Conservation (phyloP, 1,140 invertebrate species). For the Chymomyza costata region DNA sequence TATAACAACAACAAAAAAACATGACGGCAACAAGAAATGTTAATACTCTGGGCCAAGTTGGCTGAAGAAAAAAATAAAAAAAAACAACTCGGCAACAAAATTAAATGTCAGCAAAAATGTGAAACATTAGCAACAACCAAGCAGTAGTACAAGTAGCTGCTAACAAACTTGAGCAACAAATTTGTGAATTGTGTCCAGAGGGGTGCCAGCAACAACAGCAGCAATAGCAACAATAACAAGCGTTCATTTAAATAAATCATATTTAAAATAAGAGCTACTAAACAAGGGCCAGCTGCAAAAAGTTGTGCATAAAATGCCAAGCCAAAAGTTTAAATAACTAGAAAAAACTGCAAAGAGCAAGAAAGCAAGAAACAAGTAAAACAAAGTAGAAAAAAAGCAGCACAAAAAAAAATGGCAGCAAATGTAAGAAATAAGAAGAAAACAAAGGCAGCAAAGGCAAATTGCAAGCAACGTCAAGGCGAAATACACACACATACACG, state of each 20-base stretch:
- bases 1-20: slow-evolving; percentile 49
- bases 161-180: not conserved
- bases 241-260: slow-evolving; percentile 37
- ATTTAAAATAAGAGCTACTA: slow-evolving; percentile 18
- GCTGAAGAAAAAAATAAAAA: no score
- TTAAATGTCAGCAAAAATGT: slow-evolving; percentile 37
- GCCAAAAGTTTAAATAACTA: slow-evolving; percentile 34
- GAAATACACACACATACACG: slow-evolving; percentile 25
- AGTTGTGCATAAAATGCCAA: slow-evolving; percentile 30
- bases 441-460: slow-evolving; percentile 5
- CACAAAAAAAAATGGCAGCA: slow-evolving; percentile 11
- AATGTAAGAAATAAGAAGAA: slow-evolving; percentile 7
- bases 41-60: slow-evolving; percentile 12
- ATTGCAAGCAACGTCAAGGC: slow-evolving; percentile 16
- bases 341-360: slow-evolving; percentile 22
- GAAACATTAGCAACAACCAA: slow-evolving; percentile 12
- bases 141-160: slow-evolving; percentile 1
- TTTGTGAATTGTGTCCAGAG: slow-evolving; percentile 20
- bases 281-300: slow-evolving; percentile 22
- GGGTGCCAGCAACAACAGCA: slow-evolving; percentile 26
- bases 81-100: no score
- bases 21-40: slow-evolving; percentile 17
- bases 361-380: slow-evolving; percentile 6
- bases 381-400: slow-evolving; percentile 12
- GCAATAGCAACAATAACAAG: no score